Conservation (phyloP, 2,888 invertebrate species). For the Calameuta filiformis region DNA sequence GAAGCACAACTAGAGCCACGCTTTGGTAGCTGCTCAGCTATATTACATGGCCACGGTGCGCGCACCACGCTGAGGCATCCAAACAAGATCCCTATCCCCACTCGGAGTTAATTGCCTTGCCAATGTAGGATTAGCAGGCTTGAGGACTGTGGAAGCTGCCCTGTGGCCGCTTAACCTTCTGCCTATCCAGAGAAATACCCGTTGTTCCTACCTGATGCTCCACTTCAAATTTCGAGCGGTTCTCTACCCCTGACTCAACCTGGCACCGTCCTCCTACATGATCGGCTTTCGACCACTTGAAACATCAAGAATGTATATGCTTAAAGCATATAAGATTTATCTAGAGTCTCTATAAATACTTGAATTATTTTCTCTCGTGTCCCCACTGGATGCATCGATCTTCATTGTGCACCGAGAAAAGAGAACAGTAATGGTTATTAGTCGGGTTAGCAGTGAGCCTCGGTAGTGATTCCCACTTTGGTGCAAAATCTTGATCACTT, state of each 20-base stretch:
- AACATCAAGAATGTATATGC: neutral
- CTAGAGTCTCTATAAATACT: neutral
- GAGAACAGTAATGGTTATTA: neutral
- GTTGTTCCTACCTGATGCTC: neutral
- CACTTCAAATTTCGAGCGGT: neutral
- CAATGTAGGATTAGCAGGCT: conserved; percentile 52
- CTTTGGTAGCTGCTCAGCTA: conserved; percentile 34
- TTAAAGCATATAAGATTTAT: neutral
- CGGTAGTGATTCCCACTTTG: neutral
- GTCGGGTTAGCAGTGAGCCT: neutral
- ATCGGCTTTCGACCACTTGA: neutral
- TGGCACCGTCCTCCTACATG: neutral
- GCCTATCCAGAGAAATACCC: conserved; percentile 12
- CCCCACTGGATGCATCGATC: neutral
- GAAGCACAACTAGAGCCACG: conserved; percentile 22
- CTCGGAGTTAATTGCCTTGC: conserved; percentile 55
- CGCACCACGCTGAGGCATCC: conserved; percentile 29
- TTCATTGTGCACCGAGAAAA: neutral
- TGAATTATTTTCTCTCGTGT: neutral
- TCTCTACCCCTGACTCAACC: neutral
- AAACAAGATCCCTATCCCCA: conserved; percentile 45
- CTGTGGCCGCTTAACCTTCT: conserved; percentile 20
- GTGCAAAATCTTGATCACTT: neutral
- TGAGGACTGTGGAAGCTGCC: conserved; percentile 30
- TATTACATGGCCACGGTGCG: conserved; percentile 40